Percentiles rank a stretch among this genome's conserved stretches.
phyloP scores from a whole-genome alignment of 2,888 invertebrate genomes.

The Cephus runcator region DNA sequence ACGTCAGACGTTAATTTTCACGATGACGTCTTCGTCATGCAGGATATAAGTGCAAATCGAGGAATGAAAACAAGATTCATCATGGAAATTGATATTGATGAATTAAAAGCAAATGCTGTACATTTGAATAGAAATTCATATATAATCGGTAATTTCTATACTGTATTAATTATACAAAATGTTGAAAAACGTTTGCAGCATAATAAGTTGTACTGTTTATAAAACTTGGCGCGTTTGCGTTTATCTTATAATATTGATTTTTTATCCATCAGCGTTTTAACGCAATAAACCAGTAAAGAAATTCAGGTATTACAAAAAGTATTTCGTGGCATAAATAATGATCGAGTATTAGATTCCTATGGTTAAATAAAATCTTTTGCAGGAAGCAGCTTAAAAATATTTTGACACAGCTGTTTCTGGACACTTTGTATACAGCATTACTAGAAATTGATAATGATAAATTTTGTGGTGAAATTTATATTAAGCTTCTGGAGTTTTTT shows the following conservation, averaged over 20 bases:
- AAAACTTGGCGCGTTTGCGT: not conserved
- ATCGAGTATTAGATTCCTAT: no score
- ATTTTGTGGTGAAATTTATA: not conserved
- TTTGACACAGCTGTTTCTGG: not conserved
- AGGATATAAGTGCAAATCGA: conserved; percentile 33
- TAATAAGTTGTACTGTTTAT: not conserved
- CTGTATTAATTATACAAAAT: not conserved
- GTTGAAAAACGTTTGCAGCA: not conserved
- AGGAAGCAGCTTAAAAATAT: not conserved
- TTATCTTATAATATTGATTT: no score
- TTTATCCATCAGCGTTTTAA: not conserved
- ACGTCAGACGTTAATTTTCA: conserved; percentile 37
- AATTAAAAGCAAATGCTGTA: conserved; percentile 36
- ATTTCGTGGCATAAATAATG: no score
- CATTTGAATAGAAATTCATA: conserved; percentile 36
- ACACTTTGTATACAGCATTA: not conserved
- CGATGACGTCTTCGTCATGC: conserved; percentile 31
- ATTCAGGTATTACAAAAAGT: no score
- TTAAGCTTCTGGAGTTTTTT: not conserved
- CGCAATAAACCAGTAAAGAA: not conserved
- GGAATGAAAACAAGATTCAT: conserved; percentile 34
- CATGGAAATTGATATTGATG: conserved; percentile 37
- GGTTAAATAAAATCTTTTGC: no score
- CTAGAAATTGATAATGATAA: not conserved
- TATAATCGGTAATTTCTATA: conserved; percentile 35